Evolutionary conservation across 2,888 invertebrate genomes (phyloP).

Genomic region (Blastobasis adustella): DNA sequence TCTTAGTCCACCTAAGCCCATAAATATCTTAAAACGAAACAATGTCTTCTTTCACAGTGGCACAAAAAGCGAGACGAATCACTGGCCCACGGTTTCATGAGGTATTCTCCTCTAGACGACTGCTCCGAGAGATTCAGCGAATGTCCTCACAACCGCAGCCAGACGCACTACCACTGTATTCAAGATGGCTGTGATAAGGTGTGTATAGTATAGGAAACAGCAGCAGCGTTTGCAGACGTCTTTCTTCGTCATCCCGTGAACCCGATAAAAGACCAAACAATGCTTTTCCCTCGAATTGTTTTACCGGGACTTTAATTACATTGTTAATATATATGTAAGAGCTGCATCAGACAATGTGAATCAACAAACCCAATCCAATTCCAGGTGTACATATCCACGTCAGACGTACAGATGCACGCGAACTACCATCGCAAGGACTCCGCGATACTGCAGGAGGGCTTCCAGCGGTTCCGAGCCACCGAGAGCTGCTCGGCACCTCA

Average conservation of each 20-base stretch:
- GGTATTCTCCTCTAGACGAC: slow-evolving; percentile 96
- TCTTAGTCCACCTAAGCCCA: too few species aligned
- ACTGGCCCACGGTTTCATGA: slow-evolving; percentile 94
- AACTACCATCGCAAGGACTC: slow-evolving; percentile 99
- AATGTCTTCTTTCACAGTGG: slow-evolving; percentile 77
- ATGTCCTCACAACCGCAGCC: slow-evolving; percentile 94
- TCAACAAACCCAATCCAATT: slow-evolving; percentile 7
- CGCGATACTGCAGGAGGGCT: slow-evolving; percentile 97
- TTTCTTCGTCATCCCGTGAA: too few species aligned
- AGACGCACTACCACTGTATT: slow-evolving; percentile 98
- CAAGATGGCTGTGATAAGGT: slow-evolving; percentile 94
- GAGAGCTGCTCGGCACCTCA: slow-evolving; percentile 95
- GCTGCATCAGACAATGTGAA: too few species aligned
- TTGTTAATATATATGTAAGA: too few species aligned
- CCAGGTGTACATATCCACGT: slow-evolving; percentile 95
- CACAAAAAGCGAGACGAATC: slow-evolving; percentile 99
- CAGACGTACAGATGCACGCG: slow-evolving; percentile 99
- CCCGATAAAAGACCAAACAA: too few species aligned
- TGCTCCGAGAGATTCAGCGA: slow-evolving; percentile 89
- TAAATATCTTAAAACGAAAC: not conserved
- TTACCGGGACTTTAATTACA: too few species aligned
- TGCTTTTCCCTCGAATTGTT: too few species aligned
- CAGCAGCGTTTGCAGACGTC: too few species aligned
- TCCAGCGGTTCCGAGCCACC: slow-evolving; percentile 96
- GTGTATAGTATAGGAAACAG: too few species aligned